Evolutionary conservation across 1,140 invertebrate genomes (phyloP), one percentile per base, ranked within the genome.

Genomic region (Bombus terrestris): DNA sequence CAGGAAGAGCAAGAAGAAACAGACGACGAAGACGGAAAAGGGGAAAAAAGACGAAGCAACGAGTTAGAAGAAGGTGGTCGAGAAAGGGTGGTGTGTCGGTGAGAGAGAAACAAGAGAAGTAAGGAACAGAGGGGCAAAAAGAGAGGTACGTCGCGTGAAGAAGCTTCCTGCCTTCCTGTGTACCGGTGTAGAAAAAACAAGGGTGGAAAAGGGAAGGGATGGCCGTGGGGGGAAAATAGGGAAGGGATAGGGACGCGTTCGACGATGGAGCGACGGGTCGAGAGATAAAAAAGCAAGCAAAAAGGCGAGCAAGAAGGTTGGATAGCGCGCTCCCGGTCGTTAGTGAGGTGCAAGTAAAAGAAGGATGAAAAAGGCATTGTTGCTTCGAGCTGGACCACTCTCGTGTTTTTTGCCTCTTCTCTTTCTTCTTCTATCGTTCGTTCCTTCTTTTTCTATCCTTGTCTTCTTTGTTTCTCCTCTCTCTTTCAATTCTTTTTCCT

Each of bases 161-260:
- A 89, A 89, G 77, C 79, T 89, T 82, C 79, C 88, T 86, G 83
- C 85, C 88, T 89, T 89, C 78, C 83, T 68, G 88, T 73, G 87
- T 81, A 64, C 62, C 83, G 22, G 74, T 82, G 78, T 78, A 82
- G 69, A 78, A 79, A 86, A 86, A 86, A 64, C 66, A 78, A 62
- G 57, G 80, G 64, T 88, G 32, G 22, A 66, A 81, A 72, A 77
- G 10, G 9, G 72, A 39, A 41, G 71, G 80, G 59, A 47, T 43
- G n/a, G 2, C 3, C 75, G 37, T 13, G 39, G 47, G 35, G 2
- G n/a, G 13, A 10, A 53, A 53, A 53, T 53, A 53, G 25, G 39
- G 15, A 18, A 3, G 28, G 18, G 39, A 9, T 2, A 18, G 28
- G 18, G 35, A 28, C 32, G 62, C 37, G 74, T 68, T 39, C 57